Evolutionary conservation across 2,113 vertebrate species (phyloP), one percentile per base, ranked within the genome.

Genomic region (Agelaius tricolor): DNA sequence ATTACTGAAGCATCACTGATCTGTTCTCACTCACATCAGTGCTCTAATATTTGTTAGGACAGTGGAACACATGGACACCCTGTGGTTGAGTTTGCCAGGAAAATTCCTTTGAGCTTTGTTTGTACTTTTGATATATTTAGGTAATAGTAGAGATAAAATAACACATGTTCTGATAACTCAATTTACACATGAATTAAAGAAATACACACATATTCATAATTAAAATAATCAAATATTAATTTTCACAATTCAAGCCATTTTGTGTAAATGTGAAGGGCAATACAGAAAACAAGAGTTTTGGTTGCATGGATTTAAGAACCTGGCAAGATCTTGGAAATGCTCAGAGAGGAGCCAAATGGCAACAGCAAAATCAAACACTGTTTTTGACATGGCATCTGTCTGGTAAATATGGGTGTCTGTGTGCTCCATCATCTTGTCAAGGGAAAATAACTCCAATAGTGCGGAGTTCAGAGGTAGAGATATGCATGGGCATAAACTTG

Each of bases 121-220:
- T 89, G 27, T 28, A 65, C 13, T 7, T 57, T 76, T 61, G 31
- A 13, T 37, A n/a, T 2, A 57, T 52, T 75, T 39, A 49, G 12
- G 4, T 58, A 87, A 51, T 8, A 62, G 2, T 7, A 65, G 33
- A 61, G 7, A 46, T 30, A 62, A 87, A 89, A 62, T 35, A 81
- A 75, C 87, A 4, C 20, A 46, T 16, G 57, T 43, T 71, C 51
- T 67, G 27, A 51, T 79, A 85, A 55, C 3, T 20, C 61, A 37
- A 63, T 39, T 85, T 63, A 39, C 27, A 46, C 27, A 27, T 35
- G 17, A 16, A 84, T 33, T 35, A 49, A 37, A 51, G 8, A 67
- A 65, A 72, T 55, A 35, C 1, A 10, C 2, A 43, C 0, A 0
- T 41, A 0, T 41, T 79, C 63, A 15, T 10, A 35, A 33, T 37